These are phyloP conservation scores for Drosophila emarginata DNA, from an alignment of 2,888 invertebrate genomes.

Conservation along the genomic window DNA sequence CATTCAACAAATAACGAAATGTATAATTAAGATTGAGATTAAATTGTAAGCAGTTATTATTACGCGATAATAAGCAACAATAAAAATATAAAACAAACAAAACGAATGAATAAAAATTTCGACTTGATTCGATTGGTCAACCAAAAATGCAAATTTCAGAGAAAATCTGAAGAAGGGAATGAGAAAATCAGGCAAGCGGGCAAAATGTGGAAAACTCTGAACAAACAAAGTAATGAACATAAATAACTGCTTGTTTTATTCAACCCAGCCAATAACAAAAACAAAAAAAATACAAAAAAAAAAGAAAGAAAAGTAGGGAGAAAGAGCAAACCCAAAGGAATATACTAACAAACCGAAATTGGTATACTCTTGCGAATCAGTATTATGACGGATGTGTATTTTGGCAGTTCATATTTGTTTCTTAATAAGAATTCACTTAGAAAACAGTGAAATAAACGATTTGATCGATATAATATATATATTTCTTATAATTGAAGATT, in stretches of 20 bases:
- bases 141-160: slow-evolving; percentile 43
- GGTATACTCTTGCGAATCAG: neutral
- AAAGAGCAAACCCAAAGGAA: neutral
- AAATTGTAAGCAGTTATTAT: slow-evolving; percentile 69
- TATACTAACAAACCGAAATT: neutral
- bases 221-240: slow-evolving; percentile 48
- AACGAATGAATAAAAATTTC: slow-evolving; percentile 15
- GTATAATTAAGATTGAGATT: slow-evolving; percentile 64
- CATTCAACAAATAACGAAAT: slow-evolving; percentile 50
- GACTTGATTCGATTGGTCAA: slow-evolving; percentile 52
- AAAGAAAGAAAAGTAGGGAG: neutral
- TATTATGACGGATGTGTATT: too few species aligned
- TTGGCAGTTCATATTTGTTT: too few species aligned
- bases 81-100: slow-evolving; percentile 51
- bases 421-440: too few species aligned
- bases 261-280: neutral
- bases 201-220: slow-evolving; percentile 10
- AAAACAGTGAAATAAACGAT: too few species aligned
- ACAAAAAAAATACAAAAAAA: neutral
- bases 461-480: too few species aligned
- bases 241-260: slow-evolving; percentile 68
- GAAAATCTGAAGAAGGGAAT: slow-evolving; percentile 11
- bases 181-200: neutral
- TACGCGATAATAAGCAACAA: slow-evolving; percentile 59
- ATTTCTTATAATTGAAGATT: too few species aligned